Base-by-base conservation (phyloP, 2,797 vertebrate species). In the Vireo griseus region DNA sequence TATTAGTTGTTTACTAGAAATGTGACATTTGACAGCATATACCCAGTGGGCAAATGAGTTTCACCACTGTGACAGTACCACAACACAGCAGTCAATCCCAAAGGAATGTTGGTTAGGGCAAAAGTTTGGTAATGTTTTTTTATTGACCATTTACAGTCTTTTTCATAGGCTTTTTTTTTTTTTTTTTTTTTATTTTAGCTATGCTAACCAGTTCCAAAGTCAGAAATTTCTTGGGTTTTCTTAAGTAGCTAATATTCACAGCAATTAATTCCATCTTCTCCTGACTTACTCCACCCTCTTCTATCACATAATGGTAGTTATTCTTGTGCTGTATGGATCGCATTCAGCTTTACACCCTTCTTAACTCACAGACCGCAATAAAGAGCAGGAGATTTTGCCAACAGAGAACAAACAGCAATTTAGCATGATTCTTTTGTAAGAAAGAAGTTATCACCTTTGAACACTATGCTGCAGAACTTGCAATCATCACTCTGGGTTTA, bases 141-240 rank as follows among this genome's bases (percentile, higher is more conserved):
- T 29, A 39, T 17, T 66, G 59, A 42, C 12, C 21, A 69, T 69
- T 72, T 73, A 33, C 18, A 59, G 21, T 17, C 3, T n/a, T 82
- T 71, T 39, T 45, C 4, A 42, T 26, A 29, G 4, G 4, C 1
- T 21, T 47, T 21, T 28, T 24, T 58, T 48, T 10, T 42, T 68
- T 39, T 35, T 35, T 42, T 42, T 16, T 40, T 40, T 40, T 40
- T 13, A 35, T 58, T 21, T 40, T 7, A 55, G 18, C 26, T 62
- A 12, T 66, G 26, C 2, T 74, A 84, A 74, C 7, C 12, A 44
- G 8, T 10, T 79, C 11, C 19, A 51, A 90, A 85, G 8, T 65
- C 19, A 50, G 50, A 68, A n/a, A 18, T 12, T 21, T 50, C 5
- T 72, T 65, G 37, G 14, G 0, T 0, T 6, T 55, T 61, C 68